A percentile compares a stretch with the other conserved stretches of the same genome.
Conservation (phyloP, 2,888 invertebrate species). For the Ennomos erosarius region DNA sequence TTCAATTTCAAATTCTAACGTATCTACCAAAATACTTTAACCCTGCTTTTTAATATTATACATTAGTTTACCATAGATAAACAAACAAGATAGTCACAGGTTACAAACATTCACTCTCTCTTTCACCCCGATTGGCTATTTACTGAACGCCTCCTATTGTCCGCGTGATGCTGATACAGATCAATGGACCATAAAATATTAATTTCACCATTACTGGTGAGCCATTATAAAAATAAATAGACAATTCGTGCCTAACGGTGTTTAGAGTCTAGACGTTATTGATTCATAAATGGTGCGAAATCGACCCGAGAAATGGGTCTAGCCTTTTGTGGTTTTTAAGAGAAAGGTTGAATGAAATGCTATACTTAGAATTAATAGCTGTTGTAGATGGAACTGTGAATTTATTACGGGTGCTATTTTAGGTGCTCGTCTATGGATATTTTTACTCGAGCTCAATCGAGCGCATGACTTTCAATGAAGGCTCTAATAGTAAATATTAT, state of each 20-base stretch:
- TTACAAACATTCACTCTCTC: constrained; percentile 9
- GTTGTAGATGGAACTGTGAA: no score
- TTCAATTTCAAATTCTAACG: no score
- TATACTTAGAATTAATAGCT: no score
- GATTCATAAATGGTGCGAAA: constrained; percentile 32
- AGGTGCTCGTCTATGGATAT: no score
- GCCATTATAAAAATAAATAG: constrained; percentile 37
- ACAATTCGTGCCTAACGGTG: constrained; percentile 34
- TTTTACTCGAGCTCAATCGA: no score
- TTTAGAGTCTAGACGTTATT: constrained; percentile 10
- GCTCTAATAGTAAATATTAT: no score
- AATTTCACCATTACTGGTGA: constrained; percentile 26
- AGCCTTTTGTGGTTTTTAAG: constrained; percentile 14
- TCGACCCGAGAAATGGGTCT: constrained; percentile 2
- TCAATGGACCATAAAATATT: constrained; percentile 37
- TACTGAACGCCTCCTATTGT: constrained; percentile 28
- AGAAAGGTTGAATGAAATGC: neutral
- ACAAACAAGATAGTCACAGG: neutral
- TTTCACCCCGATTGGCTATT: constrained; percentile 11
- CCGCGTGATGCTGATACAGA: constrained; percentile 35
- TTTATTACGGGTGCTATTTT: no score
- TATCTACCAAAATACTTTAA: no score
- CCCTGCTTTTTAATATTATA: no score
- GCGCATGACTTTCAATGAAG: no score
- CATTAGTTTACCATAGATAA: no score